phyloP scores from a whole-genome alignment of 2,888 invertebrate genomes.

The Volucella inflata region DNA sequence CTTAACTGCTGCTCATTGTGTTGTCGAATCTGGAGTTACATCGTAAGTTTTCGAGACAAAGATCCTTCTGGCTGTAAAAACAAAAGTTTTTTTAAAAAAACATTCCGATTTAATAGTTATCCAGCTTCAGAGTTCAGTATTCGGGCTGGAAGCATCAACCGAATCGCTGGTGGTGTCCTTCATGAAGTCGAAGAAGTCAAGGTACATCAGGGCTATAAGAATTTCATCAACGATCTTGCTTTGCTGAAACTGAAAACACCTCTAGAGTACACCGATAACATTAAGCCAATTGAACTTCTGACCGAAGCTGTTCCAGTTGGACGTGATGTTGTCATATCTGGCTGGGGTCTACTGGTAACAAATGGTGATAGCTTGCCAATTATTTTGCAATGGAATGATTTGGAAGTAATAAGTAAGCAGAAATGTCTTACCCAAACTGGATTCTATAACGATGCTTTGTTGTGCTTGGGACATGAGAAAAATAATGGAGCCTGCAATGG shows the following conservation, averaged over 20 bases:
- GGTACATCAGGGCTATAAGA: conserved; percentile 77
- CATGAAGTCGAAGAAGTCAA: conserved; percentile 75
- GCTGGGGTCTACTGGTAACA: conserved; percentile 79
- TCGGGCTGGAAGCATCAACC: conserved; percentile 78
- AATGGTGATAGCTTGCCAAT: conserved; percentile 77
- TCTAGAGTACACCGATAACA: conserved; percentile 70
- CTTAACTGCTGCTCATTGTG: conserved; percentile 82
- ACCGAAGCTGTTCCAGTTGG: conserved; percentile 76
- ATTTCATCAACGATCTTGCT: conserved; percentile 79
- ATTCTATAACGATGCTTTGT: conserved; percentile 72
- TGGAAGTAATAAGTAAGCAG: conserved; percentile 73
- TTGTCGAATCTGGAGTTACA: conserved; percentile 68
- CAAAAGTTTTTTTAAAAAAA: no score
- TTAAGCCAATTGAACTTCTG: conserved; percentile 78
- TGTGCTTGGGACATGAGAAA: conserved; percentile 78
- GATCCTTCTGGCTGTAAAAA: no score
- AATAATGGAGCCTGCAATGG: conserved; percentile 81
- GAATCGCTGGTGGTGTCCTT: conserved; percentile 75
- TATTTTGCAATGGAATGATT: conserved; percentile 77
- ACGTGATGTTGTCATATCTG: conserved; percentile 78
- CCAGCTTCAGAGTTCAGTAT: conserved; percentile 73
- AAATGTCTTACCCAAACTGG: conserved; percentile 76
- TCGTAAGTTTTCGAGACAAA: conserved; percentile 23
- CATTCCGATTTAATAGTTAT: conserved; percentile 68
- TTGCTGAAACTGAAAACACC: conserved; percentile 77